These are phyloP conservation scores for Mylabris phalerata DNA, from an alignment of 1,140 invertebrate species.

Conservation along the genomic window DNA sequence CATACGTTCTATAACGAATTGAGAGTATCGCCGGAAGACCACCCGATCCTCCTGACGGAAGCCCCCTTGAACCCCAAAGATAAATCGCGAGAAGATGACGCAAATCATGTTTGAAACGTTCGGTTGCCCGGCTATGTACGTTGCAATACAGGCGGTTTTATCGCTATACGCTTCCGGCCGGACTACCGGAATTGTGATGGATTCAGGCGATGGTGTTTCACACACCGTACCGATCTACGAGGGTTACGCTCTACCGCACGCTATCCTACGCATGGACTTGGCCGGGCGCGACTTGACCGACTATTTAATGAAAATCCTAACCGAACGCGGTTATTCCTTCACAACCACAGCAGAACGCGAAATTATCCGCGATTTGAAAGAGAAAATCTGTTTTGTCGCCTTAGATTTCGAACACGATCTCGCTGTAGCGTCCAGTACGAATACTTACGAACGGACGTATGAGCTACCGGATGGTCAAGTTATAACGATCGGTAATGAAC, in stretches of 20 bases:
- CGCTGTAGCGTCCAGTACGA: conserved; percentile 81
- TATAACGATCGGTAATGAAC: conserved; percentile 88
- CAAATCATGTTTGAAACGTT: conserved; percentile 42
- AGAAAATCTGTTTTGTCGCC: conserved; percentile 87
- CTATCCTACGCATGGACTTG: conserved; percentile 80
- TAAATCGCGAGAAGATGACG: conserved; percentile 76
- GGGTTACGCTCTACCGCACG: conserved; percentile 76
- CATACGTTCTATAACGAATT: conserved; percentile 40
- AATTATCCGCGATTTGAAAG: conserved; percentile 94
- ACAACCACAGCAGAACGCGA: conserved; percentile 94
- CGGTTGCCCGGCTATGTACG: conserved; percentile 82
- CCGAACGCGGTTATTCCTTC: conserved; percentile 93
- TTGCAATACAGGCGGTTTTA: conserved; percentile 79
- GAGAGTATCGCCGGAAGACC: conserved; percentile 88
- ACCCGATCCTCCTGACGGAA: conserved; percentile 86
- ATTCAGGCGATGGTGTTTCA: conserved; percentile 83
- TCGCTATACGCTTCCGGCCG: conserved; percentile 86
- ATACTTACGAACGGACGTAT: conserved; percentile 76
- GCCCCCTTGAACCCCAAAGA: conserved; percentile 89
- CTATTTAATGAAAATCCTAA: conserved; percentile 95
- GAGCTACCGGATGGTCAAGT: conserved; percentile 66
- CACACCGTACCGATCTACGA: conserved; percentile 53
- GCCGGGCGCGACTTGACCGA: conserved; percentile 85
- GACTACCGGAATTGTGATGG: conserved; percentile 86
- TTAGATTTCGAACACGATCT: conserved; percentile 93